Base-by-base conservation (phyloP, 53 echinoderm and acorn worm genomes). In the Echinometra lucunter region DNA sequence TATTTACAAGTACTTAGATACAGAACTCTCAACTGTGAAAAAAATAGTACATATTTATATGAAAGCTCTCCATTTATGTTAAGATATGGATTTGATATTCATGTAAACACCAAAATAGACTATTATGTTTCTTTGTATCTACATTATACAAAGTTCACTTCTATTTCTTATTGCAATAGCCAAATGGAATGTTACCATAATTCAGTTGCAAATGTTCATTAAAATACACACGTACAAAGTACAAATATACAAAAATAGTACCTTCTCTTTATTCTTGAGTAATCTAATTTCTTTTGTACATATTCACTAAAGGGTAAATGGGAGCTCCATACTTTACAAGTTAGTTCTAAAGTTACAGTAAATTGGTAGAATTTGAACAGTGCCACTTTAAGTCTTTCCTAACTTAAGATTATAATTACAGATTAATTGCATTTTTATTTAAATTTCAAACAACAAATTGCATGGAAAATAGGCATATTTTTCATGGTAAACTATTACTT, bases 91-190 rank as follows among this genome's bases (percentile, higher is more conserved):
- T 49, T n/a, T 28, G 2, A 85, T 85, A n/a, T 85, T 49, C 85
- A 49, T 85, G n/a, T 47, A n/a, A 85, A 35, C 35, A 78, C 11
- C 38, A 78, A 85, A 85, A 85, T 53, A 85, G n/a, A 85, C 12
- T 28, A 1, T 37, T 49, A 47, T 47, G 13, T n/a, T 13, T 85
- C 16, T 85, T 27, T 49, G 28, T 81, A 45, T 85, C 49, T 85
- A 85, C 85, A 85, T 47, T 85, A 10, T 45, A 85, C 49, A 85
- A 85, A 85, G 85, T 85, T 47, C 85, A 85, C 85, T 85, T 85
- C 23, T 40, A 42, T 85, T 10, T 85, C 49, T 37, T 53, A 85
- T 85, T 85, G 85, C 85, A 85, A 49, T 85, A n/a, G 74, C 13
- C 12, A 85, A 45, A 85, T 85, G 85, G 85, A 85, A 85, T 85